These are phyloP conservation scores for Drosophila lutescens DNA, from an alignment of 2,888 invertebrate species.

Conservation along the genomic window DNA sequence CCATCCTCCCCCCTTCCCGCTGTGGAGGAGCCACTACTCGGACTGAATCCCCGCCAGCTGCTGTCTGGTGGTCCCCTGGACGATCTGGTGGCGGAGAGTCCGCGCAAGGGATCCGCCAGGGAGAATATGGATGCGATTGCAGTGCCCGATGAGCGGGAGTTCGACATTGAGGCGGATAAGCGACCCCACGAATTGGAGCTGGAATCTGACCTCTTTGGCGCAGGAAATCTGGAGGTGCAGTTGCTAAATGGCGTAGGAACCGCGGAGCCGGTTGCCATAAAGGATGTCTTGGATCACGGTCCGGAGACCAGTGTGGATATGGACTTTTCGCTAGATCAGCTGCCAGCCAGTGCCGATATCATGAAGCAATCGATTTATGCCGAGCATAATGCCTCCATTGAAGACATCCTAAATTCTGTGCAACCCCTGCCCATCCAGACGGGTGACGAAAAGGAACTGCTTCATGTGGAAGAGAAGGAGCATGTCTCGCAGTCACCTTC, in stretches of 20 bases:
- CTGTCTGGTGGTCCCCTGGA: conserved; percentile 57
- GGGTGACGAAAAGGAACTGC: conserved; percentile 72
- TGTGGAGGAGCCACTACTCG: conserved; percentile 42
- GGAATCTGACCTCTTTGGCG: conserved; percentile 62
- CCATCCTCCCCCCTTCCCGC: conserved; percentile 86
- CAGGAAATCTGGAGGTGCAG: conserved; percentile 35
- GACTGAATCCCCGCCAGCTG: conserved; percentile 61
- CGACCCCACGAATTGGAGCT: conserved; percentile 82
- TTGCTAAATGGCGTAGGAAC: conserved; percentile 50
- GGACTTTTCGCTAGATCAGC: conserved; percentile 49
- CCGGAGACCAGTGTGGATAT: conserved; percentile 78
- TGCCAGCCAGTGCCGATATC: conserved; percentile 51
- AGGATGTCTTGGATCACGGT: conserved; percentile 67
- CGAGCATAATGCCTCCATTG: conserved; percentile 67
- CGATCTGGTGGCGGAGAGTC: conserved; percentile 88
- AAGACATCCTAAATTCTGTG: conserved; percentile 82
- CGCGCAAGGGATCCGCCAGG: conserved; percentile 86
- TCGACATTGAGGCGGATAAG: conserved; percentile 81
- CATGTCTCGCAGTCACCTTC: conserved; percentile 80
- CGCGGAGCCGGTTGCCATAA: neutral
- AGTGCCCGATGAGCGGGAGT: conserved; percentile 81
- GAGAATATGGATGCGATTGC: conserved; percentile 82
- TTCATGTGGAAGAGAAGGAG: conserved; percentile 80
- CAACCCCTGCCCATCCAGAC: conserved; percentile 77
- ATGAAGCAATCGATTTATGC: conserved; percentile 81